Conservation (phyloP, 1,140 invertebrate genomes). For the Stratiolaelaps scimitus region DNA sequence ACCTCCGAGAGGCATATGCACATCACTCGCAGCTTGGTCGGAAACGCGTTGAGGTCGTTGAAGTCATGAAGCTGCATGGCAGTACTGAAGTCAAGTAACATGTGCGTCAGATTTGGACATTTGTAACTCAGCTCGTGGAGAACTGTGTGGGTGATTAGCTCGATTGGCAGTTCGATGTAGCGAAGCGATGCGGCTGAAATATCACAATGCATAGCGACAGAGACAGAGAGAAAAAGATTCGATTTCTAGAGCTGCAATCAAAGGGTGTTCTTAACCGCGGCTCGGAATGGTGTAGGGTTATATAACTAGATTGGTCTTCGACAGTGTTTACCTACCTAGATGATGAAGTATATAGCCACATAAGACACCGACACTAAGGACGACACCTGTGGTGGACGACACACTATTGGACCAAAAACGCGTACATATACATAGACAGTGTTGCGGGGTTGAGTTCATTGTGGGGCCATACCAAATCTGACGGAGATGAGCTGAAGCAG, state of each 20-base stretch:
- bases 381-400: too few relatives aligned
- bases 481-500: conserved; percentile 59
- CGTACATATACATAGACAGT: conserved; percentile 25
- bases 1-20: conserved; percentile 97
- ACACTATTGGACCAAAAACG: neutral
- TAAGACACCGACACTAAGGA: too few relatives aligned
- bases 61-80: conserved; percentile 99
- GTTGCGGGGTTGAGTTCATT: neutral
- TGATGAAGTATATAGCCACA: too few relatives aligned
- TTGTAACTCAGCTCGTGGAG: conserved; percentile 91
- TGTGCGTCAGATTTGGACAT: conserved; percentile 92
- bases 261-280: too few relatives aligned
- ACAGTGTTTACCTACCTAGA: too few relatives aligned
- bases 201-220: neutral
- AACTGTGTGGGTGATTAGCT: conserved; percentile 93
- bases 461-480: conserved; percentile 35
- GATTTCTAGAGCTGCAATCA: neutral
- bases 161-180: conserved; percentile 92
- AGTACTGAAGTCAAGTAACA: conserved; percentile 93
- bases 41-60: conserved; percentile 94
- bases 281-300: too few relatives aligned
- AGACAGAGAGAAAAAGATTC: neutral
- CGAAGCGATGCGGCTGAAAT: conserved; percentile 61
- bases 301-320: too few relatives aligned
- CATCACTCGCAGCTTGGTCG: conserved; percentile 89